phyloP scores from a whole-genome alignment of 2,888 invertebrate genomes.

The Dyspetes luteomarginatus region DNA sequence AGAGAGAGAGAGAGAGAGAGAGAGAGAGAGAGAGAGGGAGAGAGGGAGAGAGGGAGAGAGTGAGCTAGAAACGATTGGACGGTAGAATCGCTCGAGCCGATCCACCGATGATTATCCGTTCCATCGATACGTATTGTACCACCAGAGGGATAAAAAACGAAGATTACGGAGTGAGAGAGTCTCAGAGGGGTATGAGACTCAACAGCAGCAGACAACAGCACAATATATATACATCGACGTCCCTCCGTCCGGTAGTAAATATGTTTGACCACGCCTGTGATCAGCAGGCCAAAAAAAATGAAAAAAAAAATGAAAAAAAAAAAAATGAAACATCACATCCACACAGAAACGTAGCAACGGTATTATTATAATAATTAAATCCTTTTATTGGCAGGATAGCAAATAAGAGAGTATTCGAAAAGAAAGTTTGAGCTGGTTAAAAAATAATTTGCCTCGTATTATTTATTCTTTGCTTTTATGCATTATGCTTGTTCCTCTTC shows the following conservation, averaged over 20 bases:
- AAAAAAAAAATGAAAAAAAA: slow-evolving; percentile 13
- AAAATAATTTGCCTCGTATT: too few species aligned
- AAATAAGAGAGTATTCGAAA: neutral
- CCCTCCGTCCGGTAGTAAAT: slow-evolving; percentile 64
- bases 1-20: neutral
- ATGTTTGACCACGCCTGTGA: slow-evolving; percentile 66
- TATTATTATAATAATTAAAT: slow-evolving; percentile 60
- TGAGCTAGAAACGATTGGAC: slow-evolving; percentile 56
- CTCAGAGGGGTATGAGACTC: slow-evolving; percentile 9
- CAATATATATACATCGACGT: slow-evolving; percentile 46
- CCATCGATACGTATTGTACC: slow-evolving; percentile 66
- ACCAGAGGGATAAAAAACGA: slow-evolving; percentile 65
- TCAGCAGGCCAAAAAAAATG: slow-evolving; percentile 31
- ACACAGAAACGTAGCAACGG: slow-evolving; percentile 41
- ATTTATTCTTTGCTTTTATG: neutral
- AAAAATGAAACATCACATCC: slow-evolving; percentile 10
- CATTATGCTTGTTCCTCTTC: neutral
- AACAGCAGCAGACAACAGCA: slow-evolving; percentile 9
- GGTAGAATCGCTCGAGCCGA: slow-evolving; percentile 56
- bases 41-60: slow-evolving; percentile 9
- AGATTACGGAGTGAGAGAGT: slow-evolving; percentile 39
- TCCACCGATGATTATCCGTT: slow-evolving; percentile 64
- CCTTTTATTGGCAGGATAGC: slow-evolving; percentile 38
- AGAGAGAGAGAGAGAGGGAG: neutral
- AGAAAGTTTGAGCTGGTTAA: neutral